phyloP scores from a whole-genome alignment of 2,113 vertebrate species.

The Percina caprodes region DNA sequence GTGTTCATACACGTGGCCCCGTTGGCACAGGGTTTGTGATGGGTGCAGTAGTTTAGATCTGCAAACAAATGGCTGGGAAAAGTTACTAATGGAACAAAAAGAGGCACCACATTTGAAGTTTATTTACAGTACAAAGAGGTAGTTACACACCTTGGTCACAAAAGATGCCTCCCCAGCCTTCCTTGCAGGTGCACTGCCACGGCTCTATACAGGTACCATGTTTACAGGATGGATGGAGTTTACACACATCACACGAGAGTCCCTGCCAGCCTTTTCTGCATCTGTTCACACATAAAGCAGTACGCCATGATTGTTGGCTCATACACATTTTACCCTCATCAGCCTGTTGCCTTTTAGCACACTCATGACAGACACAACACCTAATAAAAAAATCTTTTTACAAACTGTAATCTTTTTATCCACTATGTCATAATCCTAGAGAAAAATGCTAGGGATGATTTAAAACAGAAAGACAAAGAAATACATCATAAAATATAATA shows the following conservation, averaged over 20 bases:
- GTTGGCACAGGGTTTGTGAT: slow-evolving; percentile 94
- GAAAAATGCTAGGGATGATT: background rate
- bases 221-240: slow-evolving; percentile 93
- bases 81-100: background rate
- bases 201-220: slow-evolving; percentile 93
- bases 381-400: background rate
- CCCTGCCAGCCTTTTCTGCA: slow-evolving; percentile 96
- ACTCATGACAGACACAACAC: background rate
- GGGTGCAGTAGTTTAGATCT: slow-evolving; percentile 99
- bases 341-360: background rate
- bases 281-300: slow-evolving; percentile 80
- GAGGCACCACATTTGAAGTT: background rate
- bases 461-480: background rate
- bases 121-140: background rate
- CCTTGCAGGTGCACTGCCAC: slow-evolving; percentile 94
- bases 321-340: slow-evolving; percentile 7
- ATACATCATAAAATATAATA: background rate
- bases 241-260: slow-evolving; percentile 91
- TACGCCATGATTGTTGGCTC: slow-evolving; percentile 30
- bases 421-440: background rate
- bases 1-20: slow-evolving; percentile 97
- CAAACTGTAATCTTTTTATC: background rate
- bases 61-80: slow-evolving; percentile 24
- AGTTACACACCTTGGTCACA: slow-evolving; percentile 93
- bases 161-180: slow-evolving; percentile 98